Evolutionary conservation across 2,888 invertebrate species (phyloP).

Genomic region (Troglohyphantes excavatus): DNA sequence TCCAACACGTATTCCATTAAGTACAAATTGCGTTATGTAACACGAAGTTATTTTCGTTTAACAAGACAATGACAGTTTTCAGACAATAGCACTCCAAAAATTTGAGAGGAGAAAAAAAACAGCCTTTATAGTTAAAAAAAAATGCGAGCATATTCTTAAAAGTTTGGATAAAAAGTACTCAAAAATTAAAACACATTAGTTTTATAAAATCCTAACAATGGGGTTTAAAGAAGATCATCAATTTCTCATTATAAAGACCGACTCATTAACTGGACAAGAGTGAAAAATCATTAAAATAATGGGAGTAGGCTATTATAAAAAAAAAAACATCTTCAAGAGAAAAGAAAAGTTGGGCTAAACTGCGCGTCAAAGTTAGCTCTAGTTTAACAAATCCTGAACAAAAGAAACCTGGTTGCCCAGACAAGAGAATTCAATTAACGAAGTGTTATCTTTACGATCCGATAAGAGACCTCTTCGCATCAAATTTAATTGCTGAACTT

Average conservation of each 20-base stretch:
- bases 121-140: neutral
- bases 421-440: slow-evolving; percentile 71
- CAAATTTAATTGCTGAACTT: slow-evolving; percentile 72
- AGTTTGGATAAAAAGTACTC: neutral
- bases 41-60: too few species aligned
- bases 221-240: slow-evolving; percentile 61
- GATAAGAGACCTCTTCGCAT: slow-evolving; percentile 37
- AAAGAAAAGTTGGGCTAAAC: slow-evolving; percentile 12
- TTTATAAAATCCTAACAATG: slow-evolving; percentile 15
- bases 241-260: slow-evolving; percentile 63
- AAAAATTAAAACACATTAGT: neutral
- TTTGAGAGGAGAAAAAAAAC: neutral
- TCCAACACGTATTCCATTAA: too few species aligned
- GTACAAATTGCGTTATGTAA: too few species aligned
- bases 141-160: neutral
- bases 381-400: slow-evolving; percentile 53
- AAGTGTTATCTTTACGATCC: slow-evolving; percentile 66
- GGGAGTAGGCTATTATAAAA: slow-evolving; percentile 21
- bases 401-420: slow-evolving; percentile 53
- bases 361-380: slow-evolving; percentile 21
- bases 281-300: slow-evolving; percentile 70
- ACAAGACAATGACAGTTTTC: neutral
- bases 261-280: slow-evolving; percentile 52
- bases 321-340: slow-evolving; percentile 5
- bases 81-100: neutral